Evolutionary conservation across 2,113 vertebrate species (phyloP), one percentile per base, ranked within the genome.

Genomic region (Anguilla japonica): DNA sequence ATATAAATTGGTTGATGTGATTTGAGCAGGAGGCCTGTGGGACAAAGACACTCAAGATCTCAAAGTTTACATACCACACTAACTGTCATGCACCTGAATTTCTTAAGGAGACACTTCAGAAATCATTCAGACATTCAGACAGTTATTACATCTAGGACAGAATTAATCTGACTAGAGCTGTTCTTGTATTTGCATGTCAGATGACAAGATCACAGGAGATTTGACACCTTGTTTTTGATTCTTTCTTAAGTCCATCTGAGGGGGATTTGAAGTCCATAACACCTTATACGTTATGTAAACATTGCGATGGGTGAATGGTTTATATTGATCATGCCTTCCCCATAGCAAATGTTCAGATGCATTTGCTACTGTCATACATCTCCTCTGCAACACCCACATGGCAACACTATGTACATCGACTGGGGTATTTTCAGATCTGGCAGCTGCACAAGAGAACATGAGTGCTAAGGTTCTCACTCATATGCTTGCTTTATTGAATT

Each of bases 361-460:
- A 41, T 81, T 80, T 40, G 79, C 79, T 80, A 40, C 79, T 41
- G 34, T 22, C 60, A 63, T 41, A 63, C 80, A 82, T 84, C 18
- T 82, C 11, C 1, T 22, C n/a, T 71, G 13, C n/a, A 63, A 83
- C 80, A 83, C 86, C 86, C 60, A 87, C 81, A 26, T 41, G 60
- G n/a, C 50, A 87, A 39, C 86, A 40, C 86, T 20, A 41, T 63
- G 43, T 60, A 83, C 40, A 53, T 80, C 63, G 57, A 67, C 57
- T 71, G 81, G 67, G 71, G 67, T 75, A 87, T 87, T 82, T 82
- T 81, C 7, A 83, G 60, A 83, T 14, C 60, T 83, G 86, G 86
- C 81, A 83, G 82, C 81, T 75, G 20, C 40, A 87, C 86, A 87
- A 83, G 41, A 83, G 81, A 87, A 67, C 80, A 83, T 53, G 60